Evolutionary conservation across 2,113 vertebrate genomes (phyloP), one percentile per base, ranked within the genome.

Genomic region (Bujurquina vittata): DNA sequence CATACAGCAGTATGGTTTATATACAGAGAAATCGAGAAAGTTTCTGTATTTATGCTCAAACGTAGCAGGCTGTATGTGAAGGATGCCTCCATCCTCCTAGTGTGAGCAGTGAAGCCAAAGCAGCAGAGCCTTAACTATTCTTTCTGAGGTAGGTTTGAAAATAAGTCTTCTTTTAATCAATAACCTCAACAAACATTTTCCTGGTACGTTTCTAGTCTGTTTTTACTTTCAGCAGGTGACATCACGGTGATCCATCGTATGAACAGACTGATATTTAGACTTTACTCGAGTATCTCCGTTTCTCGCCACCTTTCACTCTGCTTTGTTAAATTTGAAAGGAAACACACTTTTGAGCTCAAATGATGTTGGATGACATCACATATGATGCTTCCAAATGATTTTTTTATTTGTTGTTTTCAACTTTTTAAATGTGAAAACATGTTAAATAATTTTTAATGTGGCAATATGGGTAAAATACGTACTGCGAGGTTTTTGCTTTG

Each of bases 1-100:
- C 12, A 65, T 65, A 12, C 35, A 22, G 2, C 0, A 65, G 62
- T 1, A 15, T 26, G 26, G 26, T 26, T 2, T 26, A 26, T 26
- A 26, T 26, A 65, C 35, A 43, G 35, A 65, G 62, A 23, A n/a
- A 43, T 6, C 7, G 33, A 33, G 29, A 33, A 33, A 65, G 10
- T n/a, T 5, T 11, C 37, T 40, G 10, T 8, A 17, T n/a, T 40
- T 43, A n/a, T 43, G 35, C n/a, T 15, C 35, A 0, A 9, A 12
- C 35, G 43, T n/a, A 0, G 18, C 61, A 63, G 15, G 8, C 58
- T 31, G 62, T 37, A 15, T 63, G 61, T 40, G 33, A 40, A 40
- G 3, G 37, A 40, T 10, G 10, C 2, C 2, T 63, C 20, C 14
- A 20, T 37, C 60, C 33, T 62, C 37, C n/a, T 26, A 37, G 61